A percentile compares a stretch with the other conserved stretches of the same genome.
These are phyloP conservation scores for Pocillopora grandis DNA, from an alignment of 92 coral and sea anemone species.

Conservation along the genomic window DNA sequence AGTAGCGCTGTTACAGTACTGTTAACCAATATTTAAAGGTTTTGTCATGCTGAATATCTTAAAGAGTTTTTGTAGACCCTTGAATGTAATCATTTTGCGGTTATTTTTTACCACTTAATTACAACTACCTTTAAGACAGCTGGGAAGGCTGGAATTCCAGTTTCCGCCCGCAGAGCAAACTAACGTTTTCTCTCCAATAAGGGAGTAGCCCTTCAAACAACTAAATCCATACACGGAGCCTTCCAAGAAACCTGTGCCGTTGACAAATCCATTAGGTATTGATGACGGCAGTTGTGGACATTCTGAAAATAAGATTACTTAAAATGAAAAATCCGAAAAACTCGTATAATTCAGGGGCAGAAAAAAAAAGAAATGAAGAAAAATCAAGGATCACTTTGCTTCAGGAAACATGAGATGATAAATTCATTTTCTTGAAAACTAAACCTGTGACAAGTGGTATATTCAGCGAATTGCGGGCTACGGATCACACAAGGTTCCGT, in stretches of 20 bases:
- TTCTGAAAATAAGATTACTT: background rate
- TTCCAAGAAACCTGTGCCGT: conserved; percentile 18
- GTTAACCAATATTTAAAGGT: too few relatives aligned
- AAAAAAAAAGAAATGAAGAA: too few relatives aligned
- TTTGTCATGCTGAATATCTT: too few relatives aligned
- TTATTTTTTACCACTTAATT: background rate
- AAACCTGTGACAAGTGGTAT: too few relatives aligned
- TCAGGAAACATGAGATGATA: too few relatives aligned
- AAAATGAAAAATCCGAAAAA: background rate
- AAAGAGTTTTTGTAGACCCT: too few relatives aligned
- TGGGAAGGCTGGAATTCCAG: conserved; percentile 59
- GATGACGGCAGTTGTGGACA: conserved; percentile 26
- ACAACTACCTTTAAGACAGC: conserved; percentile 41
- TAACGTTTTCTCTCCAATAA: conserved; percentile 17
- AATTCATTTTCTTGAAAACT: too few relatives aligned
- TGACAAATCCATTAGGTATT: conserved; percentile 14
- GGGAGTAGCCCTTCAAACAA: conserved; percentile 26
- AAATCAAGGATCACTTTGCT: too few relatives aligned
- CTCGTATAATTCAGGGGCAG: too few relatives aligned
- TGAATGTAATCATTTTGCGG: too few relatives aligned
- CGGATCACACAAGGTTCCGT: background rate
- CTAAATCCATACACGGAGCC: conserved; percentile 24
- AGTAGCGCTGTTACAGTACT: too few relatives aligned
- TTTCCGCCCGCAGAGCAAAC: conserved; percentile 29
- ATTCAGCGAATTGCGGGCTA: background rate